Conservation (phyloP, 1,140 invertebrate species). For the Temnothorax nylanderi region DNA sequence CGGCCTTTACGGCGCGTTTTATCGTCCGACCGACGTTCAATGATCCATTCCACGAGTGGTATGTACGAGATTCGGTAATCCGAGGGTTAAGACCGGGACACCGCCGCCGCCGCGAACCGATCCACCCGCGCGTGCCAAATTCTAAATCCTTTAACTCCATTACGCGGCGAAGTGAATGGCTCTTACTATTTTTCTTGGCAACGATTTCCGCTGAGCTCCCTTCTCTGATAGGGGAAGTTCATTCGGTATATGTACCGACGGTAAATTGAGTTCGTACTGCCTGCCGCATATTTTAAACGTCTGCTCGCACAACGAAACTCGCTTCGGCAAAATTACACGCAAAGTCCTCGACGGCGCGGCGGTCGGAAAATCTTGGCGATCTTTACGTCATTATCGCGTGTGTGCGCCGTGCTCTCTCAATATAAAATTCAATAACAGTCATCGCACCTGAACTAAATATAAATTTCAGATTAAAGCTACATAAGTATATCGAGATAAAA, state of each 20-base stretch:
- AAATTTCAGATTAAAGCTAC: constrained; percentile 26
- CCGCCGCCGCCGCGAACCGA: constrained; percentile 16
- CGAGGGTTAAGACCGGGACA: constrained; percentile 21
- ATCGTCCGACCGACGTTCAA: constrained; percentile 23
- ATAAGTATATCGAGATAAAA: not conserved
- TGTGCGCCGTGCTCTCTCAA: not conserved
- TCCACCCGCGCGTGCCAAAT: constrained; percentile 43
- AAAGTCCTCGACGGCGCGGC: not conserved
- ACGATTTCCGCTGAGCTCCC: constrained; percentile 46
- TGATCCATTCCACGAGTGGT: constrained; percentile 23
- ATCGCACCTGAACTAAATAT: constrained; percentile 2
- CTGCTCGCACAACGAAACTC: constrained; percentile 29
- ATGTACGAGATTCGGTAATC: constrained; percentile 40
- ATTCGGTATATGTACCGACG: constrained; percentile 43
- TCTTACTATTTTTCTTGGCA: constrained; percentile 60
- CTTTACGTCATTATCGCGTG: constrained; percentile 44
- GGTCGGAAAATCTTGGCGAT: constrained; percentile 23
- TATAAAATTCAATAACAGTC: constrained; percentile 32
- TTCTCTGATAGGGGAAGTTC: constrained; percentile 39
- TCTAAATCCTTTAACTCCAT: constrained; percentile 59
- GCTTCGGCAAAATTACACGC: constrained; percentile 2
- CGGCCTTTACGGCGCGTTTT: constrained; percentile 34
- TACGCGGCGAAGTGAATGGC: constrained; percentile 52
- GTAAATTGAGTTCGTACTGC: constrained; percentile 50
- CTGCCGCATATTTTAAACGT: constrained; percentile 48